phyloP scores from a whole-genome alignment of 2,113 vertebrate species.

The Semnornis frantzii region DNA sequence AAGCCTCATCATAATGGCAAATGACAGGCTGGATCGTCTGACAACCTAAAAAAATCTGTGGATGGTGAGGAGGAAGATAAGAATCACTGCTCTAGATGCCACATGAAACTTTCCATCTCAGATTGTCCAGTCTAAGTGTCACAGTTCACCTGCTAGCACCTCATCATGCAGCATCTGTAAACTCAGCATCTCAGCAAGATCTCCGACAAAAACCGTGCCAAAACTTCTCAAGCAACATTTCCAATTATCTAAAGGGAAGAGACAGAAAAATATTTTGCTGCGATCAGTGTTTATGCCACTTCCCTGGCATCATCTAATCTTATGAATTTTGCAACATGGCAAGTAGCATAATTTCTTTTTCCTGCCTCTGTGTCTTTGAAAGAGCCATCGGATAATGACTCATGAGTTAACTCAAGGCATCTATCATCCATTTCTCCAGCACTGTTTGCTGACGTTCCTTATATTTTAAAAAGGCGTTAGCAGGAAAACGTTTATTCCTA shows the following conservation, averaged over 20 bases:
- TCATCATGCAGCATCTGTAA: not conserved
- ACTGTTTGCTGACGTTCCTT: not conserved
- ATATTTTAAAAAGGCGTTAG: slow-evolving; percentile 11
- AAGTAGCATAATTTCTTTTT: not conserved
- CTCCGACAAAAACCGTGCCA: not conserved
- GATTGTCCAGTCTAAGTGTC: not conserved
- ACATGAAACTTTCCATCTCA: not conserved
- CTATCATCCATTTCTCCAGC: not conserved
- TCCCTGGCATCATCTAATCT: not conserved
- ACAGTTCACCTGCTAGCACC: not conserved
- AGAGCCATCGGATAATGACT: not conserved
- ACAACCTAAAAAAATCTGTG: not conserved
- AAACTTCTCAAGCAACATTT: not conserved
- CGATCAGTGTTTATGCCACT: not conserved
- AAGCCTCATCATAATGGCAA: rapidly evolving
- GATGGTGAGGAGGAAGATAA: not conserved
- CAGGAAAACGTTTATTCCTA: slow-evolving; percentile 8
- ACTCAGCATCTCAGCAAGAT: not conserved
- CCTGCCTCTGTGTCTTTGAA: not conserved
- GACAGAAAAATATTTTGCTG: not conserved
- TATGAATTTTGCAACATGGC: not conserved
- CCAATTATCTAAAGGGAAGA: not conserved
- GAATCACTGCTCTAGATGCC: not conserved
- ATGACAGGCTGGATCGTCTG: not conserved
- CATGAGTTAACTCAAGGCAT: not conserved